Conservation (phyloP, 2,113 vertebrate species). For the Sinocyclocheilus maitianheensis region DNA sequence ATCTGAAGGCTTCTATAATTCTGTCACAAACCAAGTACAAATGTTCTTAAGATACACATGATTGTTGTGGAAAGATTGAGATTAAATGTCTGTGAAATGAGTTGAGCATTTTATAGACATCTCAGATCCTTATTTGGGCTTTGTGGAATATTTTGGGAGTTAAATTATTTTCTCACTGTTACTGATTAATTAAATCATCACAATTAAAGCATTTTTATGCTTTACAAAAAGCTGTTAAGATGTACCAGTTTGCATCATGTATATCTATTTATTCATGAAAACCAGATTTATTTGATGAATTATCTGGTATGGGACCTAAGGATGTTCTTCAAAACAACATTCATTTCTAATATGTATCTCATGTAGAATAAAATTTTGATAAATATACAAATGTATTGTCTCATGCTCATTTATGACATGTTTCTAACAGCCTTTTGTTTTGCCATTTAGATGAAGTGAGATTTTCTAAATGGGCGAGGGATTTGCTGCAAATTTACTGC, state of each 20-base stretch:
- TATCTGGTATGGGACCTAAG: constrained; percentile 62
- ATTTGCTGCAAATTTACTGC: neutral
- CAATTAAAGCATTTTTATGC: constrained; percentile 56
- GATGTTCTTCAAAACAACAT: constrained; percentile 58
- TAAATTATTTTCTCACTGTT: constrained; percentile 58
- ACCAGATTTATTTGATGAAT: constrained; percentile 69
- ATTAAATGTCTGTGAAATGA: constrained; percentile 32
- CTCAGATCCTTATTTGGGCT: constrained; percentile 40
- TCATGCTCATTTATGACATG: neutral
- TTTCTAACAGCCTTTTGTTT: neutral
- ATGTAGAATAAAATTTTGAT: constrained; percentile 70
- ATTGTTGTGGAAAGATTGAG: constrained; percentile 35
- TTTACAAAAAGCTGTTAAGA: constrained; percentile 59
- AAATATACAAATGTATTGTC: constrained; percentile 58
- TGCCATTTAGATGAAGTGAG: neutral
- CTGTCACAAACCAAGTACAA: constrained; percentile 32
- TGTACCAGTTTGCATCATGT: constrained; percentile 63
- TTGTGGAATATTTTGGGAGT: constrained; percentile 41
- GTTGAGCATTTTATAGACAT: constrained; percentile 44
- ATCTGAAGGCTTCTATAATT: neutral
- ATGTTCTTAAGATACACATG: constrained; percentile 35
- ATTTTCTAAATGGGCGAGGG: neutral
- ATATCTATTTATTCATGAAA: constrained; percentile 69
- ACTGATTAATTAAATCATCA: constrained; percentile 54
- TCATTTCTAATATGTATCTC: constrained; percentile 69